Evolutionary conservation across 2,797 vertebrate species (phyloP).

Genomic region (Tarsius wallacei): DNA sequence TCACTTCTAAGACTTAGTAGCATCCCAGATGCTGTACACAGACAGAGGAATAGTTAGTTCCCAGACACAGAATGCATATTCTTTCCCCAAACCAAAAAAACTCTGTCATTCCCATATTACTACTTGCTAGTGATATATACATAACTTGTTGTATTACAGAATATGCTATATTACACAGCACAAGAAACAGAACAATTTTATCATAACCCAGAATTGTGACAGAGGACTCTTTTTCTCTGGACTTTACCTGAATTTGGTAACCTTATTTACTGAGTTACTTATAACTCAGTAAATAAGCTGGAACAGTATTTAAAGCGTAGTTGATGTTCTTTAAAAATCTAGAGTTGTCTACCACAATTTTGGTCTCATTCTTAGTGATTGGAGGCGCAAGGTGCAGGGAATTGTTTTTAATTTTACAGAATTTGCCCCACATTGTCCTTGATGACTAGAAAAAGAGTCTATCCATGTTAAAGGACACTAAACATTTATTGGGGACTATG

Average conservation of each 20-base stretch:
- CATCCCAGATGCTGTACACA: background rate
- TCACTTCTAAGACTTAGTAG: background rate
- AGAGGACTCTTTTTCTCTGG: background rate
- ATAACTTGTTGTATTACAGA: background rate
- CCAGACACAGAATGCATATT: background rate
- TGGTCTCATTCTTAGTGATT: background rate
- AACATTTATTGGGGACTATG: background rate
- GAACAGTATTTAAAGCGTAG: background rate
- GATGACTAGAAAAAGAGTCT: background rate
- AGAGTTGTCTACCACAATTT: background rate
- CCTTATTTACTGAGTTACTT: too few relatives aligned
- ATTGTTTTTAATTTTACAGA: background rate
- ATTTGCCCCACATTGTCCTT: background rate
- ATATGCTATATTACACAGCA: background rate
- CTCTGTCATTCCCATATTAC: background rate
- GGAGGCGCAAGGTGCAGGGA: rapidly evolving
- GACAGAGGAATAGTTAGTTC: background rate
- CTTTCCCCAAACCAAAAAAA: background rate
- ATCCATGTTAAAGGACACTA: background rate
- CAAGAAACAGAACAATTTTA: background rate
- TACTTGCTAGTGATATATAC: background rate
- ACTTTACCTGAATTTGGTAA: background rate
- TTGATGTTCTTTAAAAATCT: background rate
- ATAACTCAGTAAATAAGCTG: background rate
- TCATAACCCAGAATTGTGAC: background rate